Percentiles rank a stretch among this genome's conserved stretches.
Conservation (phyloP, 2,888 invertebrate genomes). For the Blera fallax region DNA sequence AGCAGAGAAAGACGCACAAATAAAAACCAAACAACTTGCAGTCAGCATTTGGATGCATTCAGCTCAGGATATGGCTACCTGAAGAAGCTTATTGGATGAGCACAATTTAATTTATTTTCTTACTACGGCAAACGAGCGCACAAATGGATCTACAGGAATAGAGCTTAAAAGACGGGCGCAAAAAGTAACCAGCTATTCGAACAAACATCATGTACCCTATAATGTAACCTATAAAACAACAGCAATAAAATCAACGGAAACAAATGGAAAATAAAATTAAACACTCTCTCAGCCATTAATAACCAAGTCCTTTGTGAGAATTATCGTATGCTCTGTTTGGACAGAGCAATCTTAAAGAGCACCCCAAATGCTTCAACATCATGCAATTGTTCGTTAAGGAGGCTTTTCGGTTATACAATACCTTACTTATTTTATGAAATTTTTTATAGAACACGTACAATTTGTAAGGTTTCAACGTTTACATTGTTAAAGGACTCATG, state of each 20-base stretch:
- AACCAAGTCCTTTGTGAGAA: slow-evolving; percentile 2
- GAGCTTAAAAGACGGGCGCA: too few relatives aligned
- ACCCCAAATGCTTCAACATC: background rate
- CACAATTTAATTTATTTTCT: too few relatives aligned
- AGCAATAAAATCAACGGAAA: background rate
- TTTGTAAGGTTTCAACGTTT: background rate
- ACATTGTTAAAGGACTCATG: background rate
- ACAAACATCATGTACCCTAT: slow-evolving; percentile 4
- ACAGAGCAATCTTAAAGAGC: background rate
- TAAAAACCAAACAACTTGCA: too few relatives aligned
- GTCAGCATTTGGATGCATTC: too few relatives aligned
- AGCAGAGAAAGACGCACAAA: too few relatives aligned
- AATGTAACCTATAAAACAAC: background rate
- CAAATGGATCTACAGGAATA: too few relatives aligned
- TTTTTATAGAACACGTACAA: background rate
- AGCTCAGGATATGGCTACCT: too few relatives aligned
- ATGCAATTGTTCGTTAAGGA: background rate
- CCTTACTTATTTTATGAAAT: background rate
- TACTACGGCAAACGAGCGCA: too few relatives aligned
- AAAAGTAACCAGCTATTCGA: too few relatives aligned
- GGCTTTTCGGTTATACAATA: background rate
- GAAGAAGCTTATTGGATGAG: too few relatives aligned
- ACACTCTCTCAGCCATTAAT: slow-evolving; percentile 9
- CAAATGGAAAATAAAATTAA: slow-evolving; percentile 19
- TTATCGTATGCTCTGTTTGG: background rate